phyloP scores from a whole-genome alignment of 2,113 vertebrate genomes.

The Vanacampus margaritifer region DNA sequence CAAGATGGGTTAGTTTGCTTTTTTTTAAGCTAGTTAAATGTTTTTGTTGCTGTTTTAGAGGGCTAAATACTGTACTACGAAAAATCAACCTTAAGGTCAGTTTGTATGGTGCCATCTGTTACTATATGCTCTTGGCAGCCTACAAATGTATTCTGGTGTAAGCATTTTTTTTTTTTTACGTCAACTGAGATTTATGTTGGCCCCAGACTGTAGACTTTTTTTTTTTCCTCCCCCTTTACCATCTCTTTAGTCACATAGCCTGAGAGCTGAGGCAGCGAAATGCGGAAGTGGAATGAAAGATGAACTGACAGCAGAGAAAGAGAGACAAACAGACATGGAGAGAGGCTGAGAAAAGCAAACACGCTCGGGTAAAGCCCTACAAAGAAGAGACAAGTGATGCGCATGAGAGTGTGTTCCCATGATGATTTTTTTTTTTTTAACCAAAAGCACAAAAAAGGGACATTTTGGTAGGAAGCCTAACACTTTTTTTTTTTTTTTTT shows the following conservation, averaged over 20 bases:
- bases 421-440: neutral
- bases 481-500: neutral
- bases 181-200: neutral
- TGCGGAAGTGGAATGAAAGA: conserved; percentile 6
- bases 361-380: conserved; percentile 31
- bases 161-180: neutral
- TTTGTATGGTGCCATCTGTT: neutral
- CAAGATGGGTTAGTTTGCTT: neutral
- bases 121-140: neutral
- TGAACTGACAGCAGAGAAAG: conserved; percentile 9
- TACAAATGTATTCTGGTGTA: neutral
- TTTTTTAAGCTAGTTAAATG: neutral
- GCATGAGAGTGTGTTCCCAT: neutral
- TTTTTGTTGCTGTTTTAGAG: neutral
- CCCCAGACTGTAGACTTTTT: neutral
- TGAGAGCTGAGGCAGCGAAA: conserved; percentile 1
- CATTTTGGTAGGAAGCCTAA: conserved; percentile 7
- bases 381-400: conserved; percentile 32
- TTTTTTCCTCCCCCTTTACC: neutral
- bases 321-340: conserved; percentile 13
- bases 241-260: neutral
- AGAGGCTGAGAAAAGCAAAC: conserved; percentile 33
- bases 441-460: neutral
- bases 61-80: too few relatives aligned
- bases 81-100: neutral